Evolutionary conservation across 53 echinoderm and acorn worm genomes (phyloP), one percentile per base, ranked within the genome.

Genomic region (Actinopyga echinites): DNA sequence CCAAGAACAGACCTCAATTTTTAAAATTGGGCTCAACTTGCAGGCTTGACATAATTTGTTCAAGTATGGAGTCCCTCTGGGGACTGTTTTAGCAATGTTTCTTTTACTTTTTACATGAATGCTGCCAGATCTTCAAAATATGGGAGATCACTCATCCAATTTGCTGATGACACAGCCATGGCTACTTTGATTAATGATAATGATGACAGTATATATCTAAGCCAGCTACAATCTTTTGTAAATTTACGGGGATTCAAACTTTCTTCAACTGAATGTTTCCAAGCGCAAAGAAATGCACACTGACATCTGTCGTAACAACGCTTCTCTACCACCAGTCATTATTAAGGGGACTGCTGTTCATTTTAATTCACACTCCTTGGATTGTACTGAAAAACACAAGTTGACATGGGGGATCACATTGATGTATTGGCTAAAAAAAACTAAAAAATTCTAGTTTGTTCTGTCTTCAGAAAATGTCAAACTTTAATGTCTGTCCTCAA

Each of bases 111-210:
- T 19, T 67, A 67, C 20, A 67, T 34, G 7, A 67, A 34, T 67
- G 67, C 28, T 30, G 67, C 67, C 15, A 34, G 12, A 24, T 63
- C 64, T 24, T 23, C 24, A 12, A 24, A 67, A 34, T 8, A 67
- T 67, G 32, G 33, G 20, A 30, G 67, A 8, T 67, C 67, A 30
- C 67, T 67, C 67, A 67, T 67, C 8, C 28, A 67, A 34, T 67
- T 67, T 67, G 67, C 67, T 30, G 67, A 67, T 67, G 67, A 67
- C 32, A 67, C 67, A 30, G 67, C 29, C 6, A 8, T 67, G 35
- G 67, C 33, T 20, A 34, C 31, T 30, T 34, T 67, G 67, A 67
- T 67, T 67, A 5, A 67, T 67, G 33, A 67, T 30, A 67, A 67
- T 20, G 67, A 67, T 67, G 67, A 30, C 32, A 67, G 35, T 30